Evolutionary conservation across 1,140 invertebrate genomes (phyloP).

Genomic region (Chironomus tepperi): DNA sequence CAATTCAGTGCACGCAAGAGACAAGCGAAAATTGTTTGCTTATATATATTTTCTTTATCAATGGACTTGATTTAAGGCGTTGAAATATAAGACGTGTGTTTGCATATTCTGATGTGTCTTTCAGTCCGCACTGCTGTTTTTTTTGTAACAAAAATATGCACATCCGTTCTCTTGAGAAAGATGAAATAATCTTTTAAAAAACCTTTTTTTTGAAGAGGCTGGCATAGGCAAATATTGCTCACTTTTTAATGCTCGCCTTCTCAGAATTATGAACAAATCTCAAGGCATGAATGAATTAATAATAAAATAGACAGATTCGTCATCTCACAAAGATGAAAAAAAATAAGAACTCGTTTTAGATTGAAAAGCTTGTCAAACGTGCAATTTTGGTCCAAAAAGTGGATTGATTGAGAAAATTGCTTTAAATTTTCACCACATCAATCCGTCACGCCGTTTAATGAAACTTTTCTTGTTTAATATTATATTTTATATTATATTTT

Average conservation of each 20-base stretch:
- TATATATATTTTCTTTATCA: background rate
- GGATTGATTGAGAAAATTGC: background rate
- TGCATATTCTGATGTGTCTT: background rate
- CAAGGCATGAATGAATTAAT: no score
- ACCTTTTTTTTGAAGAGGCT: no score
- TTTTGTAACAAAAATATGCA: background rate
- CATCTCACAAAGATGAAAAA: background rate
- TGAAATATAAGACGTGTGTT: background rate
- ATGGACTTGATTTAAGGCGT: constrained; percentile 6
- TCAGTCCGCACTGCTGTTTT: background rate
- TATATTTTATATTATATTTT: background rate
- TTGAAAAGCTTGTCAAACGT: background rate
- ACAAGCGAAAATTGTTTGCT: background rate
- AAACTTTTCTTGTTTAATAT: constrained; percentile 3
- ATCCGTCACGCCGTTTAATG: background rate
- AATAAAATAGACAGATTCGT: constrained; percentile 13
- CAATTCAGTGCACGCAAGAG: constrained; percentile 5
- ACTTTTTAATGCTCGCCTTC: no score
- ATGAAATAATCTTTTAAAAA: no score
- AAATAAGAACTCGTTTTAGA: background rate
- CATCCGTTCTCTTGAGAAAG: background rate
- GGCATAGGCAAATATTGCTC: no score
- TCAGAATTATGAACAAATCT: no score
- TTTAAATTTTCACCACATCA: background rate
- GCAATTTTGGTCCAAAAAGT: background rate